phyloP scores from a whole-genome alignment of 2,797 vertebrate genomes.

The Cygnus olor region DNA sequence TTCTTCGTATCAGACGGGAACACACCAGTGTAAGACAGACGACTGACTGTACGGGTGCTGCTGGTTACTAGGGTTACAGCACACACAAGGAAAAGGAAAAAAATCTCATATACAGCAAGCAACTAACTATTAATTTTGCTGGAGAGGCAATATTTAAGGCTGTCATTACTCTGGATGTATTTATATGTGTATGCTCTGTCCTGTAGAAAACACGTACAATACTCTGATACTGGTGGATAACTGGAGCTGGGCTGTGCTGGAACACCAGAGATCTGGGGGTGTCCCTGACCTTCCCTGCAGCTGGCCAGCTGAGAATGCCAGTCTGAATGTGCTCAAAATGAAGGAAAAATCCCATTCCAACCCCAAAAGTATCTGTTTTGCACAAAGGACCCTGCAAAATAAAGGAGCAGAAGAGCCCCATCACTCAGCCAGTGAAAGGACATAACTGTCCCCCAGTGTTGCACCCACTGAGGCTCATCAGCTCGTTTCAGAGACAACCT shows the following conservation, averaged over 20 bases:
- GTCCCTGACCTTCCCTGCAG: not conserved
- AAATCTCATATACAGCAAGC: not conserved
- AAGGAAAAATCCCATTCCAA: not conserved
- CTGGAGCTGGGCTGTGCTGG: not conserved
- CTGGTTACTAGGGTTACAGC: conserved; percentile 37
- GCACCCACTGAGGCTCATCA: too few relatives aligned
- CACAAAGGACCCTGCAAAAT: not conserved
- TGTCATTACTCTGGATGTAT: not conserved
- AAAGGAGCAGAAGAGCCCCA: not conserved
- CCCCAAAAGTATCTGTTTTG: not conserved
- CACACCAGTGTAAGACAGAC: not conserved
- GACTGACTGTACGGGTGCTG: not conserved
- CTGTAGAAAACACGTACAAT: conserved; percentile 8
- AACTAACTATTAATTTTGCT: conserved; percentile 6
- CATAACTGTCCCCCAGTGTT: too few relatives aligned
- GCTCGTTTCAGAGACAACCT: too few relatives aligned
- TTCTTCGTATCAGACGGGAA: not conserved
- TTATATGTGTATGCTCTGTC: not conserved
- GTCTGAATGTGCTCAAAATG: not conserved
- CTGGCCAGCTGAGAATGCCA: not conserved
- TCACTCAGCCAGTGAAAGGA: not conserved
- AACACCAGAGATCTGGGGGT: not conserved
- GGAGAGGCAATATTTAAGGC: not conserved
- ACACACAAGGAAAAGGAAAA: not conserved
- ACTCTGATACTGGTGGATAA: not conserved